Base-by-base conservation (phyloP, 2,797 vertebrate species). In the Kryptopterus vitreolus region DNA sequence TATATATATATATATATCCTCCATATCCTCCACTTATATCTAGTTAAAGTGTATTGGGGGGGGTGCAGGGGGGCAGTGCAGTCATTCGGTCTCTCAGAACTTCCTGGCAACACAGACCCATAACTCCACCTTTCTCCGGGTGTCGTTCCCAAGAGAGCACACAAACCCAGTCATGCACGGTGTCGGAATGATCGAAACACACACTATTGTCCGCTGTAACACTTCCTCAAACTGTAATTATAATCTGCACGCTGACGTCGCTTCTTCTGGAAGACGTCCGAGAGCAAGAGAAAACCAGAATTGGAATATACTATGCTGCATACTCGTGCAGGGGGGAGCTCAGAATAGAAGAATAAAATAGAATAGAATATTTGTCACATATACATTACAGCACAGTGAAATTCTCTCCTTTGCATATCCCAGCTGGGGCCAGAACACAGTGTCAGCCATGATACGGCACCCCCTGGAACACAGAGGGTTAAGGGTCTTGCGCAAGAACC, bases 41-140 rank as follows among this genome's bases (percentile, higher is more conserved):
- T n/a, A n/a, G n/a, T n/a, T n/a, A n/a, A n/a, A n/a, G n/a, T n/a
- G n/a, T n/a, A n/a, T n/a, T n/a, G n/a, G n/a, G n/a, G n/a, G n/a
- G n/a, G n/a, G n/a, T n/a, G n/a, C n/a, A n/a, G n/a, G n/a, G n/a
- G n/a, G n/a, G n/a, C n/a, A n/a, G n/a, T n/a, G n/a, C n/a, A n/a
- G 24, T 82, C 62, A 75, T 20, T 11, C n/a, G 16, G 62, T 82
- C 63, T 79, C 62, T 71, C 35, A 20, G 50, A 22, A 3, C 12
- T 80, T 48, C 18, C 48, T 26, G 29, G 18, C 7, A 31, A 43
- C 13, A 58, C 53, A 57, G 57, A 31, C 53, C 33, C 33, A 38
- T 72, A 72, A n/a, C 55, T 35, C 31, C 31, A 72, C 52, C 52
- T 72, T 35, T 72, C 52, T 55, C 52, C 1, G 29, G 6, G 20